phyloP scores from a whole-genome alignment of 2,797 vertebrate species.

The Pseudochirops corinnae region DNA sequence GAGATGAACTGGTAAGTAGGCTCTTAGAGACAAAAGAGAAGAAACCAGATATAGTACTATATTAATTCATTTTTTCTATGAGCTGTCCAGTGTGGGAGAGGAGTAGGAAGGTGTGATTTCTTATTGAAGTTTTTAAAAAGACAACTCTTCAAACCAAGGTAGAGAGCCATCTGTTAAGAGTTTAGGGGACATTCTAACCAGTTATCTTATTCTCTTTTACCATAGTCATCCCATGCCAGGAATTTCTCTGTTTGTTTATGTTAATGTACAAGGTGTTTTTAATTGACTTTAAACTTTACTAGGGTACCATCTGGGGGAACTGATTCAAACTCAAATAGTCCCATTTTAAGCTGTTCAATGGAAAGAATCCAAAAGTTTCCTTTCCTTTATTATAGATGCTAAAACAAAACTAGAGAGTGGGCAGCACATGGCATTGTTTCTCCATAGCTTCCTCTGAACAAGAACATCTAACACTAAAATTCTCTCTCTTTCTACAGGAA shows the following conservation, averaged over 20 bases:
- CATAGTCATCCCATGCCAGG: slow-evolving; percentile 76
- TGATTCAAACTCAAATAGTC: slow-evolving; percentile 67
- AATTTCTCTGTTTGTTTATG: slow-evolving; percentile 81
- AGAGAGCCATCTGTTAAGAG: slow-evolving; percentile 50
- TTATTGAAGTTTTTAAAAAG: slow-evolving; percentile 53
- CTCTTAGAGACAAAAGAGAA: slow-evolving; percentile 22
- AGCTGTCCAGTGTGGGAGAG: not conserved
- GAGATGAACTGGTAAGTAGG: slow-evolving; percentile 21
- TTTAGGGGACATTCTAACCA: slow-evolving; percentile 65
- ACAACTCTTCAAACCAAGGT: slow-evolving; percentile 23
- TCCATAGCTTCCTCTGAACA: slow-evolving; percentile 66
- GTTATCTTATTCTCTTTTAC: slow-evolving; percentile 78
- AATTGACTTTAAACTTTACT: slow-evolving; percentile 70
- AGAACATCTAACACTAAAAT: slow-evolving; percentile 61
- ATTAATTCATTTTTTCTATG: not conserved
- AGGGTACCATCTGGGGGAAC: slow-evolving; percentile 67
- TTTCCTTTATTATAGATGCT: slow-evolving; percentile 72
- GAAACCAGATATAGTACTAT: not conserved
- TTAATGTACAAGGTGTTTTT: slow-evolving; percentile 80
- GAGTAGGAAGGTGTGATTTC: slow-evolving; percentile 5
- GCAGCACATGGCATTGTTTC: slow-evolving; percentile 77
- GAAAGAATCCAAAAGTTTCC: slow-evolving; percentile 74
- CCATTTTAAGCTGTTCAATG: slow-evolving; percentile 52
- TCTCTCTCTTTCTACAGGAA: slow-evolving; percentile 56
- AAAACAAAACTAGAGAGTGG: slow-evolving; percentile 73